Evolutionary conservation across 35 echinoderm and acorn worm species (phyloP), one percentile per base, ranked within the genome.

Genomic region (Nesometra sesokonis): DNA sequence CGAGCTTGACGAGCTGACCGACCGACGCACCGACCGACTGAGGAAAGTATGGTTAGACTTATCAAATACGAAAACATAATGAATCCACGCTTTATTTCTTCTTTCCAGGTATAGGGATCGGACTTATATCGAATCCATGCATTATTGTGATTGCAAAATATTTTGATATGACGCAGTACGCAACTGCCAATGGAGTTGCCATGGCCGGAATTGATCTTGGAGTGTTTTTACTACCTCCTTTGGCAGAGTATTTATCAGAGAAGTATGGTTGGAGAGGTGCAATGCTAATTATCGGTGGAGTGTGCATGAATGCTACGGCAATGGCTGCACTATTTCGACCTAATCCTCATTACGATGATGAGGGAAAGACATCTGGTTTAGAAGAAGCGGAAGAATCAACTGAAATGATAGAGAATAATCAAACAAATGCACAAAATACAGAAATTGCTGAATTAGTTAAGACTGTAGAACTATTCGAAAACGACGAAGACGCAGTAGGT

Each of bases 251-350:
- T 19, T 38, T 93, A 2, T 15, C 85, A 0, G 87, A 76, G 33
- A 38, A 35, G 33, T 93, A 93, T 47, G 87, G 91, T n/a, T 93
- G 91, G 91, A 43, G 82, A 17, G 91, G 91, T 30, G 40, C 91
- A 4, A 93, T 93, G 77, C 34, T 85, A 32, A 77, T 93, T 23
- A 21, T 93, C 29, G 82, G 87, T n/a, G 91, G 80, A 40, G 21
- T 80, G 0, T 31, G 47, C 29, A 27, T 57, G 30, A 77, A 86
- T 77, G 85, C 77, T 34, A 17, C 77, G 23, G 33, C 76, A 35
- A 33, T 76, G 47, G 85, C 19, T 27, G 85, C 85, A 34, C 35
- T 86, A 34, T 31, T 86, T 1, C 32, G 85, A 32, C 85, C 85
- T 13, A 47, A 38, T 36, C 15, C 83, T 21, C 21, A 47, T 23